Base-by-base conservation (phyloP, 64 coral and sea anemone species). In the Dendrophyllia cribrosa region DNA sequence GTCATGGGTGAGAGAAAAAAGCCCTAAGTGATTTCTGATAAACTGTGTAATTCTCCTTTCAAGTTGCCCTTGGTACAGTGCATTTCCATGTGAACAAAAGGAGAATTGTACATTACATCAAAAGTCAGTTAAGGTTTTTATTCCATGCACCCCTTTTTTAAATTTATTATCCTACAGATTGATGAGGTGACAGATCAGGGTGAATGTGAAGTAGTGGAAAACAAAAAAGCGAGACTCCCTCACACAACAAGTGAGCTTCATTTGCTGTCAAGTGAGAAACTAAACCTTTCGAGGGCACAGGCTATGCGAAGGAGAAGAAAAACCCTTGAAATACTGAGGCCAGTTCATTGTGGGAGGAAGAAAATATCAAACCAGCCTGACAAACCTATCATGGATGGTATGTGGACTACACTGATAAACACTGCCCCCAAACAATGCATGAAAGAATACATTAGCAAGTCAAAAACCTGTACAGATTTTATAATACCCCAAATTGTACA, bases 231-330 rank as follows among this genome's bases (percentile, higher is more conserved):
- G 75, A 88, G 72, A 88, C 72, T 88, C 15, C 51, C 70, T 74
- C 59, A 59, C 7, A 56, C 11, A 88, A 88, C 70, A 59, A 88
- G 86, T 88, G 52, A 59, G 58, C 21, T 87, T 87, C 58, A 87
- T 87, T 87, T 70, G 17, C 67, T 62, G 84, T 87, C 84, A 87
- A 87, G 67, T 88, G 86, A 88, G 22, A 88, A 76, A 76, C 86
- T 88, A 61, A 88, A 88, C 52, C 86, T 76, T 88, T 88, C 86
- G 34, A 77, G 72, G 86, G 56, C 86, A 76, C 56, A 88, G 52
- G 70, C 63, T 72, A 72, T 87, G 66, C 66, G 84, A 87, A 82
- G 79, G 65, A 70, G 66, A 56, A 73, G 49, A 87, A 87, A 87
- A 87, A 87, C 84, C 6, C 84, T 87, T 71, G 84, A 87, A 19